Conservation (phyloP, 2,113 vertebrate genomes). For the Lepus americanus region DNA sequence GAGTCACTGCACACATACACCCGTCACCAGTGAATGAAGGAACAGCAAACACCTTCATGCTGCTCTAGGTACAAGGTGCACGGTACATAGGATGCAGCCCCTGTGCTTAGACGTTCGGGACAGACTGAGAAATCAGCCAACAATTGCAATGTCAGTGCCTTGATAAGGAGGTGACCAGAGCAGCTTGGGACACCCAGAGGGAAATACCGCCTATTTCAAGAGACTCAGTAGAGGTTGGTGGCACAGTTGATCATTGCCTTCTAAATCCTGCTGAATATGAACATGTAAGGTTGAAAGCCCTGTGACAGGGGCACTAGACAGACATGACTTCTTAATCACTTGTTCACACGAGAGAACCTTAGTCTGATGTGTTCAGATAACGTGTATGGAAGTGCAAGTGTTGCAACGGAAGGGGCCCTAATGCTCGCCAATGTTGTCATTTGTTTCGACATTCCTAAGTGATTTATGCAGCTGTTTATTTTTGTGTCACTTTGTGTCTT, state of each 20-base stretch:
- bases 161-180: background rate
- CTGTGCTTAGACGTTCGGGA: background rate
- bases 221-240: background rate
- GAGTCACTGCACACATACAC: too few relatives aligned
- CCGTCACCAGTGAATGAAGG: background rate
- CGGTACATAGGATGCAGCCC: background rate
- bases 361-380: background rate
- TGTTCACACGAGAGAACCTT: background rate
- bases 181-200: background rate
- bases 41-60: background rate
- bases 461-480: slow-evolving; percentile 53
- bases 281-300: background rate
- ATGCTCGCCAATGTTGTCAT: background rate
- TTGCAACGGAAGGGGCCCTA: background rate
- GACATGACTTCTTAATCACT: slow-evolving; percentile 32
- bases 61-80: background rate
- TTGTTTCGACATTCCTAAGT: background rate
- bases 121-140: background rate
- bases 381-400: background rate
- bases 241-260: slow-evolving; percentile 53
- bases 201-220: slow-evolving; percentile 38
- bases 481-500: slow-evolving; percentile 24
- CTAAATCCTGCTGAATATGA: slow-evolving; percentile 45
- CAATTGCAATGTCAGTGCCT: background rate
- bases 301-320: background rate